A percentile compares a stretch with the other conserved stretches of the same genome.
Conservation (phyloP, 2,113 vertebrate genomes). For the Mormyrus iriodes region DNA sequence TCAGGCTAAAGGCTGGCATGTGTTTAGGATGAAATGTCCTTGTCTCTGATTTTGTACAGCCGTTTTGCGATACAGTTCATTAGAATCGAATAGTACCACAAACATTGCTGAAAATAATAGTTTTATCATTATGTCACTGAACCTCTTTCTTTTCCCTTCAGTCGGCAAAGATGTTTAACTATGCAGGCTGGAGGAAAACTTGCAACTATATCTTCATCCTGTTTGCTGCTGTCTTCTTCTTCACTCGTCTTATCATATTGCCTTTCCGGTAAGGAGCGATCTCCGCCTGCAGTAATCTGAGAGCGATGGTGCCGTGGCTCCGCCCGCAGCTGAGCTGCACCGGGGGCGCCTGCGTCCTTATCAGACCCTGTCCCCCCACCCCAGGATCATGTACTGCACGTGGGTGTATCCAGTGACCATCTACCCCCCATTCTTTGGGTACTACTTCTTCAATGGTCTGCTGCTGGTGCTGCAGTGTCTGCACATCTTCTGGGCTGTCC, state of each 20-base stretch:
- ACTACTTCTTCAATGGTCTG: constrained; percentile 90
- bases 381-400: constrained; percentile 83
- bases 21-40: not conserved
- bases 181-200: constrained; percentile 85
- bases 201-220: constrained; percentile 85
- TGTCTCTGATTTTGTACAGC: not conserved
- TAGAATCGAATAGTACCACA: not conserved
- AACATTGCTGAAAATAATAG: not conserved
- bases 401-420: constrained; percentile 71
- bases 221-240: constrained; percentile 80
- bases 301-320: not conserved
- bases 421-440: constrained; percentile 79
- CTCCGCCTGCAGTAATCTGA: not conserved
- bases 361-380: not conserved
- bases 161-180: constrained; percentile 98
- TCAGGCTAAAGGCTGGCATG: not conserved
- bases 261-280: constrained; percentile 80
- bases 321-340: not conserved
- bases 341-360: not conserved
- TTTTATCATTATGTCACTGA: not conserved
- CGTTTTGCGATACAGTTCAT: not conserved
- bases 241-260: constrained; percentile 82
- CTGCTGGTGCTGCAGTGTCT: constrained; percentile 78
- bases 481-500: constrained; percentile 85
- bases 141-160: constrained; percentile 31